Conservation (phyloP, 2,113 vertebrate species). For the Elachura formosa region DNA sequence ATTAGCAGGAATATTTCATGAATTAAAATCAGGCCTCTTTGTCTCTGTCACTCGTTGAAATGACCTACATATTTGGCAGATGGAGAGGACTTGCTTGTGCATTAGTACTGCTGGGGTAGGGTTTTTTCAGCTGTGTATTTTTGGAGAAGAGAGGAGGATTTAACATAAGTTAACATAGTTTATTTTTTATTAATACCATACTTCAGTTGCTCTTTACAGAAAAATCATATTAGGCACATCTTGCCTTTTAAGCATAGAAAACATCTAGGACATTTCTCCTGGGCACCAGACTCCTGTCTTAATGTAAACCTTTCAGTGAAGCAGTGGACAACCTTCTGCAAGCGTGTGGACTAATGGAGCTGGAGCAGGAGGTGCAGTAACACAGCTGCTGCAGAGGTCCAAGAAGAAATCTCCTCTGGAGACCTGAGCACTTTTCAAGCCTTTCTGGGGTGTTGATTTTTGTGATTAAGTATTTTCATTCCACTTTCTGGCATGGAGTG, state of each 20-base stretch:
- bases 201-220: slow-evolving; percentile 48
- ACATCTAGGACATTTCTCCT: slow-evolving; percentile 45
- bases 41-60: slow-evolving; percentile 56
- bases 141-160: slow-evolving; percentile 35
- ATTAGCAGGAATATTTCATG: slow-evolving; percentile 52
- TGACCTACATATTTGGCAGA: slow-evolving; percentile 59
- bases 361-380: slow-evolving; percentile 1
- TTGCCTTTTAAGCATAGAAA: slow-evolving; percentile 30
- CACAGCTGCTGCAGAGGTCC: not conserved
- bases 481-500: not conserved
- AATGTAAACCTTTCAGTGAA: slow-evolving; percentile 33
- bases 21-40: slow-evolving; percentile 60
- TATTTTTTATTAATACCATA: slow-evolving; percentile 65
- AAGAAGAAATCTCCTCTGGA: not conserved
- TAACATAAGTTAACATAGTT: slow-evolving; percentile 56
- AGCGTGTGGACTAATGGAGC: not conserved
- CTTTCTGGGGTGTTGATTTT: not conserved
- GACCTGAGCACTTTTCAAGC: not conserved
- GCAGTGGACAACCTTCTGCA: not conserved
- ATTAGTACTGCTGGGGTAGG: slow-evolving; percentile 22
- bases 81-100: slow-evolving; percentile 49
- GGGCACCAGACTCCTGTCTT: slow-evolving; percentile 17
- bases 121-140: slow-evolving; percentile 45
- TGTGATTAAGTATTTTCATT: not conserved
- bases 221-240: slow-evolving; percentile 22